Evolutionary conservation across 1,140 invertebrate genomes (phyloP), one percentile per base, ranked within the genome.

Genomic region (Oryctes rhinoceros): DNA sequence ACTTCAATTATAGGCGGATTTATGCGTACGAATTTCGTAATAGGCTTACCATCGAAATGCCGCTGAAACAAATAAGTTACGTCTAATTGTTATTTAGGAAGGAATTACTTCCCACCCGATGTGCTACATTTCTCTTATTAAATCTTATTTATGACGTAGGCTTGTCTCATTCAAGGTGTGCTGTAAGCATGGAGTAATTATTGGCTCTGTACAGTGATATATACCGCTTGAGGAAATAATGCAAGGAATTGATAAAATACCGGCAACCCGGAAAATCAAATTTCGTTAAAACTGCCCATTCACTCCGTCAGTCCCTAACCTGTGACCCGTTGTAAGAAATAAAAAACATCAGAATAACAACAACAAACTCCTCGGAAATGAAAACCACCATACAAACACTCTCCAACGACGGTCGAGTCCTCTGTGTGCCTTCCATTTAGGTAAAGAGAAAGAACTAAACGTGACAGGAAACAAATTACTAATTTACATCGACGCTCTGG

Each of bases 391-490:
- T 44, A 10, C 0, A 10, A 44, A 44, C 39, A 44, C 9, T 44
- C 39, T 10, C 39, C 5, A 44, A 44, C 39, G 39, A 4, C 39
- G 1, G 39, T 44, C 39, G 3, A 44, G 5, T 44, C 39, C 39
- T 44, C 9, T 44, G 39, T 44, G 39, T 44, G 9, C 5, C 0
- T 10, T 5, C 5, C 5, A 44, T 7, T 5, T 5, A 44, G 39
- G 9, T 5, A 44, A 44, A 44, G 5, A 44, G 9, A 44, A 10
- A 44, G 9, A 44, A 44, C 5, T 7, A 71, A 71, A 71, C 65
- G 11, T 10, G 65, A 37, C 65, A 71, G 65, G 24, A 35, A 37
- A 71, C 65, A 71, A 71, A 71, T 71, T 71, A 71, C 65, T 37
- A 71, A 71, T 71, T 71, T 71, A 71, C 65, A 71, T 30, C 24